Evolutionary conservation across 1,140 invertebrate species (phyloP), one percentile per base, ranked within the genome.

Genomic region (Panulirus ornatus): DNA sequence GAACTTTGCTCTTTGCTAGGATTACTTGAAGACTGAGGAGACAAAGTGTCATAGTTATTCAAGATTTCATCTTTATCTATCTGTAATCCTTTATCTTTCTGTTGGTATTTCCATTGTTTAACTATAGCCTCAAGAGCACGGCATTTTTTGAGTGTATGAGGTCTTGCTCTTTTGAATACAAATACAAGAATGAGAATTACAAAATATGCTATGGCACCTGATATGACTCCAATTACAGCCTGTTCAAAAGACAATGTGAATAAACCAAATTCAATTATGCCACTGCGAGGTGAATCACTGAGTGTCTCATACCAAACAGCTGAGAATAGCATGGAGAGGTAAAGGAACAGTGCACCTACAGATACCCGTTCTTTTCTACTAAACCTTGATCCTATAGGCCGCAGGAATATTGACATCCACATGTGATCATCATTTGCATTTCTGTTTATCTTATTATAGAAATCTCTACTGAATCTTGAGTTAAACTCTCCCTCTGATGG

Each of bases 81-180:
- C n/a, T 36, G 54, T 16, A 47, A 40, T 30, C 51, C 63, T 6
- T 44, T 71, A 22, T 82, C 78, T 9, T 66, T 30, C 11, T 54
- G 42, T 0, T 79, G 84, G 22, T 66, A n/a, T 34, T 51, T 51
- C 38, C 66, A 51, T 47, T 82, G 54, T 54, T 78, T 58, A n/a
- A 79, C 40, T 51, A 38, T 19, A 0, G 71, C 40, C 38, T 85
- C 71, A 14, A 85, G 44, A 73, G 71, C 84, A 3, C 71, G 42
- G 84, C 63, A 73, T 36, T 73, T 85, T 44, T 85, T 75, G 0
- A 85, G 70, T 51, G 6, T 76, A 0, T 16, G 42, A 76, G 91
- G 91, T 38, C 89, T 84, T 75, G 91, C 85, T 71, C 89, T 87
- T 84, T 91, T 92, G 73, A 91, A 88, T n/a, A 92, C 38, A 34